A percentile compares a stretch with the other conserved stretches of the same genome.
Conservation (phyloP, 2,113 vertebrate species). For the Laticauda colubrina region DNA sequence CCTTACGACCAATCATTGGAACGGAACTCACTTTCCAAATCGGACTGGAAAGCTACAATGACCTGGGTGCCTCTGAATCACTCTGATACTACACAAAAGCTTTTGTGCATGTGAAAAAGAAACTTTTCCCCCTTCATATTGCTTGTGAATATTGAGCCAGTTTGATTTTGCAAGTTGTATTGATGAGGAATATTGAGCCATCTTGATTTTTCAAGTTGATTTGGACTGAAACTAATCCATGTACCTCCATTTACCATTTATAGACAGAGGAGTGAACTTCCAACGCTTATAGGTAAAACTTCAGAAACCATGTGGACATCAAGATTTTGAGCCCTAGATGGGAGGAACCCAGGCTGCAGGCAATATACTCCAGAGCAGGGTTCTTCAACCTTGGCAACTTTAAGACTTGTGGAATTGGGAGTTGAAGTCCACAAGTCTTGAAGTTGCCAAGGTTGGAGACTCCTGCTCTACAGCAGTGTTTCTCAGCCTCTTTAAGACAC, state of each 20-base stretch:
- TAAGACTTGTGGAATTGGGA: neutral
- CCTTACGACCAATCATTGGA: neutral
- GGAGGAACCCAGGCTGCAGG: neutral
- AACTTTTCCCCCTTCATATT: neutral
- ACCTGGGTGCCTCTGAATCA: neutral
- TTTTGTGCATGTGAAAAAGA: neutral
- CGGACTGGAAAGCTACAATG: neutral
- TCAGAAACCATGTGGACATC: neutral
- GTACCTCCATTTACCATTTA: neutral
- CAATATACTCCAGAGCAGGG: neutral
- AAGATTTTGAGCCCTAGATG: neutral
- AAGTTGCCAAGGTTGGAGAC: neutral
- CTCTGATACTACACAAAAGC: neutral
- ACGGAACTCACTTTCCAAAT: neutral
- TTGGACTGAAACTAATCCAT: neutral
- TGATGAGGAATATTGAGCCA: neutral
- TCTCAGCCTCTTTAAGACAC: too few species aligned
- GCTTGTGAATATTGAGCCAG: neutral
- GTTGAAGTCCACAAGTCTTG: neutral
- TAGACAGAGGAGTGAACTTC: neutral
- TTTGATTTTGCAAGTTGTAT: neutral
- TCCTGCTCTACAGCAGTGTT: neutral
- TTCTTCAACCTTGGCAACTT: too few species aligned
- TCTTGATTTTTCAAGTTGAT: neutral
- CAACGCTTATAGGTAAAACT: neutral